phyloP scores from a whole-genome alignment of 2,888 invertebrate species.

The Myopa testacea region DNA sequence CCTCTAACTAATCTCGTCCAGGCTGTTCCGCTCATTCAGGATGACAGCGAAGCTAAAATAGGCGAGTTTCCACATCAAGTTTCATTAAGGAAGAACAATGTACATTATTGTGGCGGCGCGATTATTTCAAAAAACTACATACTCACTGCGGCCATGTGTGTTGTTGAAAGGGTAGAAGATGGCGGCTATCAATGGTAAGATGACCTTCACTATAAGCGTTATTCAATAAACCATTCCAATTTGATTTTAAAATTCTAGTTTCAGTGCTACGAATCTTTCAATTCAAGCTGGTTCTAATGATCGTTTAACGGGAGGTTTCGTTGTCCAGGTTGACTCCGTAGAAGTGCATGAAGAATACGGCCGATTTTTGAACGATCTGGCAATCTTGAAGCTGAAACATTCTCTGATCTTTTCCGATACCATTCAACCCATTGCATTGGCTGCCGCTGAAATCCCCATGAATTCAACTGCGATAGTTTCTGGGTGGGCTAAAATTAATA shows the following conservation, averaged over 20 bases:
- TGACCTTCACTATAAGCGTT: not conserved
- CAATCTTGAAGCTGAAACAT: constrained; percentile 54
- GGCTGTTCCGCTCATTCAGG: not conserved
- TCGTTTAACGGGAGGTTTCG: constrained; percentile 57
- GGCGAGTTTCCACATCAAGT: constrained; percentile 1
- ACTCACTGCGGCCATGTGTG: not conserved
- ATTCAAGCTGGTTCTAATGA: constrained; percentile 50
- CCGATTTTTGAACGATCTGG: constrained; percentile 54
- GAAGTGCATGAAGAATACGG: constrained; percentile 55
- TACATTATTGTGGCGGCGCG: not conserved
- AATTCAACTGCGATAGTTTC: constrained; percentile 55
- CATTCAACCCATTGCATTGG: constrained; percentile 53
- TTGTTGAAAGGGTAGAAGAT: not conserved
- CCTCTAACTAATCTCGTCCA: not conserved
- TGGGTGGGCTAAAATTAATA: constrained; percentile 57
- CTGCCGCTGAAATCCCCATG: constrained; percentile 46
- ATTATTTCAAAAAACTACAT: not conserved
- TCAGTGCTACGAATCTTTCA: constrained; percentile 32
- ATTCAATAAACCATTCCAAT: not conserved
- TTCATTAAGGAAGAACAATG: not conserved
- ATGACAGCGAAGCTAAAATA: not conserved
- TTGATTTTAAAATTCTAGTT: constrained; percentile 21
- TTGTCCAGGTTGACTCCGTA: constrained; percentile 52
- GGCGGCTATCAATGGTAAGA: not conserved
- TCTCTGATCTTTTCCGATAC: constrained; percentile 47